Percentiles rank a stretch among this genome's conserved stretches.
Conservation (phyloP, 2,797 vertebrate genomes). For the Borostomias antarcticus region DNA sequence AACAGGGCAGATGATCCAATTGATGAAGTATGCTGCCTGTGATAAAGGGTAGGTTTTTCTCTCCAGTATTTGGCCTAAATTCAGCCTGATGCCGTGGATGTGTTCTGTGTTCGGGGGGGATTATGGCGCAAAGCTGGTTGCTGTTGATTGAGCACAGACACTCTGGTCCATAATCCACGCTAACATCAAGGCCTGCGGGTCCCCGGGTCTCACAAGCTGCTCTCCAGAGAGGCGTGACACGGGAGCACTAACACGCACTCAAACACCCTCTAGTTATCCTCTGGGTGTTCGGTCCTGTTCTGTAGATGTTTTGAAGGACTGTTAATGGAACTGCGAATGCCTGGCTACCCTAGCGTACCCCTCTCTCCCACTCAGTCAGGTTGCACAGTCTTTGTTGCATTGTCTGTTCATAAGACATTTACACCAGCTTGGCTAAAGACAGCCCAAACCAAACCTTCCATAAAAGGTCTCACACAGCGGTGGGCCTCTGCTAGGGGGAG, state of each 20-base stretch:
- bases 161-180: constrained; percentile 74
- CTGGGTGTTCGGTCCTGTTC: constrained; percentile 26
- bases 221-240: constrained; percentile 17
- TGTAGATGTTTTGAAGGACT: constrained; percentile 27
- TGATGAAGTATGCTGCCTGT: constrained; percentile 72
- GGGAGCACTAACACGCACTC: constrained; percentile 31
- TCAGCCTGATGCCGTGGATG: constrained; percentile 73
- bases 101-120: constrained; percentile 69
- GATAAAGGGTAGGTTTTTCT: constrained; percentile 57
- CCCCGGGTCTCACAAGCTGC: constrained; percentile 59
- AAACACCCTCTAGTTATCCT: constrained; percentile 27
- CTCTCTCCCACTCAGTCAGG: constrained; percentile 21
- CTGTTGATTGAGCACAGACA: constrained; percentile 73
- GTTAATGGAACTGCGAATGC: constrained; percentile 19
- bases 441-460: constrained; percentile 53
- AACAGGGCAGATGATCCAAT: constrained; percentile 66
- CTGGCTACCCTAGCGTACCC: constrained; percentile 3
- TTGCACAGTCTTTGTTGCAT: constrained; percentile 45
- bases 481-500: constrained; percentile 50
- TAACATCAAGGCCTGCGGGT: constrained; percentile 67
- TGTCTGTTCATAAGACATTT: constrained; percentile 47
- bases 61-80: constrained; percentile 72
- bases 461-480: constrained; percentile 55
- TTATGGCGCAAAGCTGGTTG: constrained; percentile 75
- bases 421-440: constrained; percentile 38